Evolutionary conservation across 2,888 invertebrate genomes (phyloP), one percentile per base, ranked within the genome.

Genomic region (Teinopalpus imperialis): DNA sequence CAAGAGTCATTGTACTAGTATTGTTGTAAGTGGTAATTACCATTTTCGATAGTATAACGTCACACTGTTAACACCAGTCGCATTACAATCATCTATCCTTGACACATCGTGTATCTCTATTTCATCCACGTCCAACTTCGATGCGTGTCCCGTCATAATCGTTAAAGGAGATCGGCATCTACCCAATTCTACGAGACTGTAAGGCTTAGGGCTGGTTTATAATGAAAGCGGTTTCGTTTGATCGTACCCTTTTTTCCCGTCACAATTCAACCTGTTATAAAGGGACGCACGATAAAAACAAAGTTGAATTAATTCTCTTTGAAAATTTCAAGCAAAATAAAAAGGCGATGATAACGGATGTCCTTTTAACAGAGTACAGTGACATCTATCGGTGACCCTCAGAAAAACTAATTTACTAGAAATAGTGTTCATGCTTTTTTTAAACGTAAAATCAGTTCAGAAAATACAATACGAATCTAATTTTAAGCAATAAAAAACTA

Each of bases 71-170:
- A 12, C 26, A 18, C 5, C 16, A 18, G 8, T 26, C 9, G 14
- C 12, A 27, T 3, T 27, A 16, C 35, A 42, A 14, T 14, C 10
- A 7, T n/a, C 40, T 2, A 24, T 20, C 45, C 10, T 27, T 47
- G 41, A 36, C 46, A 36, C 40, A 45, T 43, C 34, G 24, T 41
- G 40, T 10, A 49, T 48, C 53, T 55, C 43, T 61, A 54, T 10
- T 29, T 53, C 55, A 42, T 30, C 30, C 37, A 27, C 35, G 37
- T 45, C 35, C 42, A 32, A 36, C 39, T 48, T 16, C 46, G 53
- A 53, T 63, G 61, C 66, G 65, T 69, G 66, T 60, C 58, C 57
- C 63, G 54, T 66, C 67, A 69, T 67, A 69, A 69, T 69, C 63
- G 51, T 61, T 54, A 57, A 63, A 49, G 51, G 61, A 69, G 68